Evolutionary conservation across 2,888 invertebrate genomes (phyloP), one percentile per base, ranked within the genome.

Genomic region (Cerastoderma edule): DNA sequence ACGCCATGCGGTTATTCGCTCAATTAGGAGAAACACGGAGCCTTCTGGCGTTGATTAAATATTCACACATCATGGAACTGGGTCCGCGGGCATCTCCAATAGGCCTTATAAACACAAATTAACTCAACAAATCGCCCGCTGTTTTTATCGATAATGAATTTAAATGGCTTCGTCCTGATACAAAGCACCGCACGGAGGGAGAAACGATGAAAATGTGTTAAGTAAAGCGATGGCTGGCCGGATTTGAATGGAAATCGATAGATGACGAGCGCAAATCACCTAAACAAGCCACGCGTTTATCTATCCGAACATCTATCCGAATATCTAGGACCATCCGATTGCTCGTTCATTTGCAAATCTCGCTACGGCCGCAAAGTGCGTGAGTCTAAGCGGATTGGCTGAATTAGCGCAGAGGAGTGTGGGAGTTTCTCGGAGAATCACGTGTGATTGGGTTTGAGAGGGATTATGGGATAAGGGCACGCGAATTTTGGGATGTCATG

Each of bases 111-210:
- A 39, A 60, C 39, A 60, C 39, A 60, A 60, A 60, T 60, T 60
- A 60, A 60, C 60, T 39, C 60, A 39, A 60, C 60, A 60, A 60
- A 60, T 27, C 39, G 10, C 60, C 39, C 39, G 19, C 39, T 39
- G 35, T 35, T 60, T 60, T 57, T 60, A 60, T 60, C 60, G 60
- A 60, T 60, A 60, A 60, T 60, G 60, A 60, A 60, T 60, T 60
- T 60, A 60, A 60, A 60, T 39, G 39, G 60, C 39, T 24, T 39
- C 60, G 2, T 35, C 27, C 19, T 39, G 60, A 39, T 39, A 35
- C 35, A 13, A 44, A 22, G 24, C 60, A 22, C 24, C n/a, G n/a
- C n/a, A n/a, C n/a, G n/a, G n/a, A n/a, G n/a, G 24, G 22, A 27
- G 24, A 39, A 60, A 35, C 60, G 60, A 60, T 60, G 24, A 60